Base-by-base conservation (phyloP, 92 coral and sea anemone species). In the Heliopora coerulea region DNA sequence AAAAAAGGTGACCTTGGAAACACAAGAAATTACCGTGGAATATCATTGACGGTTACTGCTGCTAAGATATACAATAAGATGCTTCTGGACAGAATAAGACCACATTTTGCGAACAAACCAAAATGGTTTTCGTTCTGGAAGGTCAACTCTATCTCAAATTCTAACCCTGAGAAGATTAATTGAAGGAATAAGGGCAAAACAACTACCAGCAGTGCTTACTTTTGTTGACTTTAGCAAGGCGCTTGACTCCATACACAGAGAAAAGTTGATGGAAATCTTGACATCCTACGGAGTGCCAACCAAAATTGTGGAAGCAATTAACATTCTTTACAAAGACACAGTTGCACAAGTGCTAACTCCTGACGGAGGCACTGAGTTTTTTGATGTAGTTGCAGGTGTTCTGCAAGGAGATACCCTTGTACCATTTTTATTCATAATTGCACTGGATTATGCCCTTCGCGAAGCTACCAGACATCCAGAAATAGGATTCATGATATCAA, bases 271-370 rank as follows among this genome's bases (percentile, higher is more conserved):
- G 42, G 67, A 54, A 28, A 56, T 54, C 66, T 29, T 73, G 42
- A 49, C 6, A 5, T n/a, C 78, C n/a, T 73, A 73, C 15, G 68
- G 78, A 20, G 23, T 48, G 11, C 78, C 62, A 52, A 25, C 72
- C 13, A 70, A 70, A 30, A 54, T 70, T 1, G 78, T 70, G 40
- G 59, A 70, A 9, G 28, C 78, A 6, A 70, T 70, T 34, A 18
- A 21, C 30, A 52, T 70, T 13, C 78, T 70, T 17, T 70, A 70
- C 78, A 27, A 52, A n/a, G 35, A 49, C 72, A 73, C 78, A 32
- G 42, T 27, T 27, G 78, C 78, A 56, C 78, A 49, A 8, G 15
- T 21, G 49, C n/a, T 73, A 57, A 73, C 39, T 12, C 78, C 65
- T 20, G 78, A 73, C 52, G 78, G 72, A 24, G 72, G 0, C 34